Conservation (phyloP, 2,113 vertebrate species). For the Ceratotherium simum region DNA sequence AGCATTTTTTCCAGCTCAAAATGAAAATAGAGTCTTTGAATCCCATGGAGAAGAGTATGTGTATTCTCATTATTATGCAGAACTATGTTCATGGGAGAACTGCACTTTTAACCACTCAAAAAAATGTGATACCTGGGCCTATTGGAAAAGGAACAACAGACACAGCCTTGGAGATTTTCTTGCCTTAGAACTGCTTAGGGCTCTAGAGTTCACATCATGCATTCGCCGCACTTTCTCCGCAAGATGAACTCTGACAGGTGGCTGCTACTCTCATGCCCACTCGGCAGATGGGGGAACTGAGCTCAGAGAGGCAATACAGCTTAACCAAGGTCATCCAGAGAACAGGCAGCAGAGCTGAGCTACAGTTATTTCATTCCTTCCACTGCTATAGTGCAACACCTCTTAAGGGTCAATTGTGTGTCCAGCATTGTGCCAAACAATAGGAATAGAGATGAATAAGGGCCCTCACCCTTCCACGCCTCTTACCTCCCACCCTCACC, state of each 20-base stretch:
- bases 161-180: not conserved
- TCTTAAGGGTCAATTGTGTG: not conserved
- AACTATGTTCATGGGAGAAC: not conserved
- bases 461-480: too few relatives aligned
- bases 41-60: not conserved
- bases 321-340: not conserved
- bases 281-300: not conserved
- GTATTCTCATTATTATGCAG: not conserved
- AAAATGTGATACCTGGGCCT: not conserved
- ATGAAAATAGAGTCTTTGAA: constrained; percentile 38
- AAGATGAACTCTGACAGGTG: not conserved
- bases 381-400: fast-evolving
- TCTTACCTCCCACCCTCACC: not conserved
- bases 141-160: constrained; percentile 4
- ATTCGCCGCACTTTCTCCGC: not conserved
- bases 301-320: not conserved
- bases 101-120: not conserved
- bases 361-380: not conserved
- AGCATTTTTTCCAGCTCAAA: constrained; percentile 47
- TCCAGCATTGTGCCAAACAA: too few relatives aligned
- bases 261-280: not conserved
- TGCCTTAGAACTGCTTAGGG: not conserved
- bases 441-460: not conserved
- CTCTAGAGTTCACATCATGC: not conserved
- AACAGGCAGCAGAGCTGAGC: not conserved